phyloP scores from a whole-genome alignment of 53 echinoderm and acorn worm species.

The Zoroaster sp. region DNA sequence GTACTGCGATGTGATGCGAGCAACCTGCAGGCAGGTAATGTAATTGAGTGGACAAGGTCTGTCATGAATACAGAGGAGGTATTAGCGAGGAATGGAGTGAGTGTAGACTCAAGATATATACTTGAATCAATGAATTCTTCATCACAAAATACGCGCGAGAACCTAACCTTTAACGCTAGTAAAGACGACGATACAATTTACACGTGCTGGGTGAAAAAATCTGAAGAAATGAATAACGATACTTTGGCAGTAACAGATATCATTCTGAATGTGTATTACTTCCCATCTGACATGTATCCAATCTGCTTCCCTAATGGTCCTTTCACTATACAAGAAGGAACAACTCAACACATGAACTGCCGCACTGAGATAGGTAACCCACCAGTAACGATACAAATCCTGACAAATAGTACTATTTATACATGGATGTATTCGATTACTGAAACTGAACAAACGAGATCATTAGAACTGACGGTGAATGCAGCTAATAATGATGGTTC shows the following conservation, averaged over 20 bases:
- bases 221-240: no score
- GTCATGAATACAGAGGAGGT: not conserved
- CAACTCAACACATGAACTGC: not conserved
- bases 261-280: not conserved
- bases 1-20: not conserved
- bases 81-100: no score
- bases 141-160: no score
- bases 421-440: not conserved
- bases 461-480: not conserved
- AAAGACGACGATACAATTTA: no score
- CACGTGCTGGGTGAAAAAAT: no score
- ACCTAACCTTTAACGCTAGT: no score
- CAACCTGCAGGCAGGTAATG: not conserved
- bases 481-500: not conserved
- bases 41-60: not conserved
- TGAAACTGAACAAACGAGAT: not conserved
- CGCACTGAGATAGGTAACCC: not conserved
- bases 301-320: conserved; percentile 28
- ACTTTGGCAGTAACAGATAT: no score
- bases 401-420: not conserved
- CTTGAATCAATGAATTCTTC: not conserved
- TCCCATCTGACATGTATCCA: not conserved
- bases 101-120: not conserved
- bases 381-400: not conserved
- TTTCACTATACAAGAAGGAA: conserved; percentile 7